Evolutionary conservation across 2,888 invertebrate genomes (phyloP), one percentile per base, ranked within the genome.

Genomic region (Cyrtodaria siliqua): DNA sequence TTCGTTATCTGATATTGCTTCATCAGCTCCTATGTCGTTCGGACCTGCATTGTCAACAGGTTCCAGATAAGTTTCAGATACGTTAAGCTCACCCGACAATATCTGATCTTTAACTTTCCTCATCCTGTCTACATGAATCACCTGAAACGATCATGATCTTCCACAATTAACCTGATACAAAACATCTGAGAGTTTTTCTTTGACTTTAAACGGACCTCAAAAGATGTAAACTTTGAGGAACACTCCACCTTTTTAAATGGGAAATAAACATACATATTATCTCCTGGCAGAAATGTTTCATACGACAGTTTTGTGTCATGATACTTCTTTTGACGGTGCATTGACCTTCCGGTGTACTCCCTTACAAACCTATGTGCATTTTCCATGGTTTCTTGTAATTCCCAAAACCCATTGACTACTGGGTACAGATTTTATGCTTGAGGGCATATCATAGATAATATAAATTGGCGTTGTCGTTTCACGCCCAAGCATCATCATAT

Each of bases 401-500:
- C 70, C 79, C 74, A 82, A 6, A 71, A 67, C n/a, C 70, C 76
- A 76, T 33, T 56, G 49, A 40, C 49, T 60, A 1, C 16, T 20
- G 6, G 79, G n/a, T n/a, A n/a, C n/a, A n/a, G n/a, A n/a, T n/a
- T n/a, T n/a, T n/a, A n/a, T n/a, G n/a, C n/a, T n/a, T n/a, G n/a
- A n/a, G n/a, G n/a, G n/a, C n/a, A n/a, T n/a, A n/a, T n/a, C n/a
- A n/a, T n/a, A n/a, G n/a, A 73, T 20, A n/a, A 74, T 38, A 20
- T 82, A 76, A 18, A 82, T 40, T 2, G 82, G 82, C 2, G 64
- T 76, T 26, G 61, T n/a, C 1, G 55, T 47, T 26, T 82, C 76
- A 6, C 74, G 56, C 1, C 76, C 82, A 1, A 82, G 14, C 79
- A 82, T 79, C 1, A 77, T 27, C 60, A 71, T 61, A 33, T 79